Percentiles rank a stretch among this genome's conserved stretches.
Conservation (phyloP, 2,888 invertebrate genomes). For the Troglohyphantes excavatus region DNA sequence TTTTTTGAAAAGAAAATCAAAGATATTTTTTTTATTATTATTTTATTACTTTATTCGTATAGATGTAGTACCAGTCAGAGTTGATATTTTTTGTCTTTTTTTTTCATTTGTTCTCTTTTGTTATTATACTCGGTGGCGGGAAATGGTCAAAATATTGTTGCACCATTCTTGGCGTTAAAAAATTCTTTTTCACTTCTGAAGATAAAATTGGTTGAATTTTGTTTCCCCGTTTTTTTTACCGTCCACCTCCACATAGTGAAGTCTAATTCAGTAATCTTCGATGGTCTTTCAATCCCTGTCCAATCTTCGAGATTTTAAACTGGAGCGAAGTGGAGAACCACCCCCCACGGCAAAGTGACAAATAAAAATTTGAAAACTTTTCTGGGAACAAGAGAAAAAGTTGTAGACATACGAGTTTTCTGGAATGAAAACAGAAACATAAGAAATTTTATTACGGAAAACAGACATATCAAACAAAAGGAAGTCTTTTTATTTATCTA, state of each 20-base stretch:
- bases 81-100: slow-evolving; percentile 66
- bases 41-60: slow-evolving; percentile 75
- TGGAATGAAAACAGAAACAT: neutral
- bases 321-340: slow-evolving; percentile 42
- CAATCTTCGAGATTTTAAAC: slow-evolving; percentile 73
- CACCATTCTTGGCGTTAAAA: slow-evolving; percentile 68
- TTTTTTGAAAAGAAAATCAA: slow-evolving; percentile 48
- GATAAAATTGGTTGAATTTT: slow-evolving; percentile 49
- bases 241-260: too few relatives aligned
- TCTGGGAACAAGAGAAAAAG: slow-evolving; percentile 9
- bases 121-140: slow-evolving; percentile 51
- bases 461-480: too few relatives aligned
- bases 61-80: slow-evolving; percentile 65
- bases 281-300: slow-evolving; percentile 61
- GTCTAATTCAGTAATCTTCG: slow-evolving; percentile 75
- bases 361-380: slow-evolving; percentile 51
- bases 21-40: slow-evolving; percentile 72
- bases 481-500: too few relatives aligned
- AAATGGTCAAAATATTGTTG: slow-evolving; percentile 77
- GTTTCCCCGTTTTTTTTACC: slow-evolving; percentile 1
- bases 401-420: slow-evolving; percentile 17
- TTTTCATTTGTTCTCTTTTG: slow-evolving; percentile 34
- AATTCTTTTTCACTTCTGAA: slow-evolving; percentile 28
- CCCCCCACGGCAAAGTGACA: slow-evolving; percentile 29
- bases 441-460: neutral